Evolutionary conservation across 2,113 vertebrate genomes (phyloP).

Genomic region (Danionella cerebrum): DNA sequence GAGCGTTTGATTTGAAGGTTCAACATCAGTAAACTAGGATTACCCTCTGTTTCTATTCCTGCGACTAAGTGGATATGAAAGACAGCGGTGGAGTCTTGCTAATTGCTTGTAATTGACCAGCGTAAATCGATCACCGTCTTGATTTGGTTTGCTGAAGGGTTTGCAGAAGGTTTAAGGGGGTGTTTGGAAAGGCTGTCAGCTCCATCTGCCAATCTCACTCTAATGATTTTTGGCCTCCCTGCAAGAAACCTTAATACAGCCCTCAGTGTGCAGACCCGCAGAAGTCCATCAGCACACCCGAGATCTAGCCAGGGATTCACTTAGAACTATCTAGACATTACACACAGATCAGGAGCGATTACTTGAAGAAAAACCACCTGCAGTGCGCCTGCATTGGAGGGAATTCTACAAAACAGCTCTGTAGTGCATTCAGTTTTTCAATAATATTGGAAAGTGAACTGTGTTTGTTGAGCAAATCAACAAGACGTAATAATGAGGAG

Average conservation of each 20-base stretch:
- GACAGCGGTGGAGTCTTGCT: neutral
- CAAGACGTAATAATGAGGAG: too few relatives aligned
- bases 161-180: slow-evolving; percentile 10
- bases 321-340: slow-evolving; percentile 3
- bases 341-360: slow-evolving; percentile 15
- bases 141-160: slow-evolving; percentile 20
- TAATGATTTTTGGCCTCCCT: slow-evolving; percentile 11
- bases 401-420: neutral
- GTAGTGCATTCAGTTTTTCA: neutral
- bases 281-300: slow-evolving; percentile 4
- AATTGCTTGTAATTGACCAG: slow-evolving; percentile 24
- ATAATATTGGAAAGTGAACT: neutral
- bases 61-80: slow-evolving; percentile 10
- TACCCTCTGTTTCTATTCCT: neutral
- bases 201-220: slow-evolving; percentile 20
- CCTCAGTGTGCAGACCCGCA: neutral
- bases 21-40: neutral
- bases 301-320: slow-evolving; percentile 2
- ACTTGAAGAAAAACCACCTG: slow-evolving; percentile 1
- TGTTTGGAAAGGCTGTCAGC: slow-evolving; percentile 16
- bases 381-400: neutral
- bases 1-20: neutral
- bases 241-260: slow-evolving; percentile 3
- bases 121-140: slow-evolving; percentile 11
- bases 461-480: neutral